phyloP scores from a whole-genome alignment of 2,113 vertebrate genomes.

The Sinocyclocheilus rhinocerous region DNA sequence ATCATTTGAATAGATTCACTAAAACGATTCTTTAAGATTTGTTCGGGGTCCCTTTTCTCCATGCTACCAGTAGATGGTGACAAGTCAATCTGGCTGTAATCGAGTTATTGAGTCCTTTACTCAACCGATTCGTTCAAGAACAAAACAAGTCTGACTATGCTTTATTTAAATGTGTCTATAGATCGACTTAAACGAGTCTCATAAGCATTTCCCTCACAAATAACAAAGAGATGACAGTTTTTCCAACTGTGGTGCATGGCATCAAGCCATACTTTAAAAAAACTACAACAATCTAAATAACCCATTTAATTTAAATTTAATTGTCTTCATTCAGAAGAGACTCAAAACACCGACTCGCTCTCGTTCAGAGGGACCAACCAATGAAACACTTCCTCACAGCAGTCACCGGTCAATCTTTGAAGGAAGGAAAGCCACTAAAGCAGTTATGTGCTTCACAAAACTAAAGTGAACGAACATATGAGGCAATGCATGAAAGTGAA shows the following conservation, averaged over 20 bases:
- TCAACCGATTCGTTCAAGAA: background rate
- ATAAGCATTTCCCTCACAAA: background rate
- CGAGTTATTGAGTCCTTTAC: background rate
- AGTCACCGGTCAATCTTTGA: background rate
- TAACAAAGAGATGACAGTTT: background rate
- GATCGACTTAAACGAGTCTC: background rate
- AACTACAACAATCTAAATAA: too few relatives aligned
- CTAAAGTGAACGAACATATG: background rate
- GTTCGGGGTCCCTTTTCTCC: background rate
- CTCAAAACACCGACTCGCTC: background rate
- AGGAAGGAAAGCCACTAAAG: background rate
- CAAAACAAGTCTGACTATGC: background rate
- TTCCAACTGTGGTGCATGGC: background rate
- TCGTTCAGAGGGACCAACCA: background rate
- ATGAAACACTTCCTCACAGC: background rate
- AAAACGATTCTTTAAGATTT: background rate
- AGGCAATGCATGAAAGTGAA: background rate
- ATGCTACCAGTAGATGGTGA: too few relatives aligned
- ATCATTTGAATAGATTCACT: background rate
- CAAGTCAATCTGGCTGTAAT: background rate
- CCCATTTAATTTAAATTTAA: too few relatives aligned
- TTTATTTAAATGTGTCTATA: background rate
- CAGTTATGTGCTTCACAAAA: background rate
- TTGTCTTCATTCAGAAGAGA: too few relatives aligned
- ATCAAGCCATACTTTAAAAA: background rate